phyloP scores from a whole-genome alignment of 2,113 vertebrate species.

The Serinus canaria region DNA sequence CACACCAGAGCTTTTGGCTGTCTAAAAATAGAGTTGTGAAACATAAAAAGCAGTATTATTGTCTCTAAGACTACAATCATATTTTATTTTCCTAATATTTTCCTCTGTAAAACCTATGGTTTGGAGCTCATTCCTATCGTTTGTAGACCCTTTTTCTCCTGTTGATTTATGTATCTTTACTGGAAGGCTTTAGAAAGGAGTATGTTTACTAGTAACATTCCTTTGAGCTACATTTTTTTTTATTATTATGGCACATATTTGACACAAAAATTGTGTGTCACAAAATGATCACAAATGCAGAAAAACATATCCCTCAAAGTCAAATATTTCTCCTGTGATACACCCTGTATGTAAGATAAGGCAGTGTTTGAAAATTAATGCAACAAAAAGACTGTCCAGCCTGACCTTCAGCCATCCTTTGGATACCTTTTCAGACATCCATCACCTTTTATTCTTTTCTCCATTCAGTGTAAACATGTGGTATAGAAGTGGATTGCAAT shows the following conservation, averaged over 20 bases:
- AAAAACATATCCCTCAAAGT: not conserved
- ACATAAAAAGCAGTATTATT: constrained; percentile 39
- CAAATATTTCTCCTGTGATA: not conserved
- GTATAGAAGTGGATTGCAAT: not conserved
- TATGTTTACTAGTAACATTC: constrained; percentile 22
- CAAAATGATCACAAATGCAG: not conserved
- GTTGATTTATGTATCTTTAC: constrained; percentile 44
- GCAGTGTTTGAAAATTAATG: not conserved
- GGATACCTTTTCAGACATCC: not conserved
- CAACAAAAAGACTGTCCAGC: not conserved
- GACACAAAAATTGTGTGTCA: not conserved
- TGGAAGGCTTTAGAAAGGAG: constrained; percentile 31
- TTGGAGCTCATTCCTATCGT: not conserved
- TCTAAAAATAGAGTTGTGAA: constrained; percentile 68
- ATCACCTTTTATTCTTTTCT: not conserved
- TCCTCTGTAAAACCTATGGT: not conserved
- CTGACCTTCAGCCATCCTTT: not conserved
- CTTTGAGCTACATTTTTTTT: not conserved
- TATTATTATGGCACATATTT: not conserved
- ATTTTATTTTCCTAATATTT: constrained; percentile 10
- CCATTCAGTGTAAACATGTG: not conserved
- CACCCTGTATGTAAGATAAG: not conserved
- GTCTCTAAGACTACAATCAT: constrained; percentile 24
- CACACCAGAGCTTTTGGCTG: constrained; percentile 57
- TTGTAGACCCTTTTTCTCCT: not conserved